Evolutionary conservation across 1,140 invertebrate species (phyloP).

Genomic region (Aplysia californica): DNA sequence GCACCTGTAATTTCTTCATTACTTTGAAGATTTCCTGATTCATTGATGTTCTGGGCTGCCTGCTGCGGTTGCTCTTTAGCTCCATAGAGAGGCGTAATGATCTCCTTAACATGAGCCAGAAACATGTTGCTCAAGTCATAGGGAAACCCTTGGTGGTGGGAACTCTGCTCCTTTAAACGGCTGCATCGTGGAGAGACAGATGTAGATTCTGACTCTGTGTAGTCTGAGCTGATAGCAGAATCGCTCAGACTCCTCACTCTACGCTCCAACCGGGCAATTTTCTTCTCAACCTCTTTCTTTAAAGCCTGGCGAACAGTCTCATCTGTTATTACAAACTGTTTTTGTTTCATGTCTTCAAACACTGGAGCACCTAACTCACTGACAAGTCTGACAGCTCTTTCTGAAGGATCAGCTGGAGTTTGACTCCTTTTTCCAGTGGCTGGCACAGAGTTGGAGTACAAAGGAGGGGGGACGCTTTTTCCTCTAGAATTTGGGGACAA

Average conservation of each 20-base stretch:
- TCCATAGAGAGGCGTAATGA: too few species aligned
- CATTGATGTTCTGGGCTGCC: too few species aligned
- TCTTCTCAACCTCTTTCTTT: slow-evolving; percentile 36
- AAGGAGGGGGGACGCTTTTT: background rate
- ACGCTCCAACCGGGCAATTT: slow-evolving; percentile 44
- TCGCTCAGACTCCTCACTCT: slow-evolving; percentile 54
- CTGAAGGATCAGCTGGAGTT: background rate
- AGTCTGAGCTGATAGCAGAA: slow-evolving; percentile 64
- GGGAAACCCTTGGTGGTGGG: too few species aligned
- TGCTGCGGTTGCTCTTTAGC: too few species aligned
- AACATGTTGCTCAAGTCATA: too few species aligned
- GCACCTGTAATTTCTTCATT: too few species aligned
- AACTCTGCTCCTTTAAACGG: too few species aligned
- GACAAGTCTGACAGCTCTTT: background rate
- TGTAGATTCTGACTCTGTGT: slow-evolving; percentile 56
- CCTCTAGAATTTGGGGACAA: background rate
- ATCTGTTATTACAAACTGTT: slow-evolving; percentile 6
- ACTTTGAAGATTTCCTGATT: too few species aligned
- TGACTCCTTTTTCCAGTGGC: background rate
- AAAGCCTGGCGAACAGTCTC: slow-evolving; percentile 25
- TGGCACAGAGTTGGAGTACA: background rate
- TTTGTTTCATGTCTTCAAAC: slow-evolving; percentile 25
- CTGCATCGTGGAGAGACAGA: slow-evolving; percentile 48
- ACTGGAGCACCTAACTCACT: background rate
- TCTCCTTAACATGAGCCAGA: too few species aligned